phyloP scores from a whole-genome alignment of 2,888 invertebrate genomes.

The Lasioglossum pauxillum region DNA sequence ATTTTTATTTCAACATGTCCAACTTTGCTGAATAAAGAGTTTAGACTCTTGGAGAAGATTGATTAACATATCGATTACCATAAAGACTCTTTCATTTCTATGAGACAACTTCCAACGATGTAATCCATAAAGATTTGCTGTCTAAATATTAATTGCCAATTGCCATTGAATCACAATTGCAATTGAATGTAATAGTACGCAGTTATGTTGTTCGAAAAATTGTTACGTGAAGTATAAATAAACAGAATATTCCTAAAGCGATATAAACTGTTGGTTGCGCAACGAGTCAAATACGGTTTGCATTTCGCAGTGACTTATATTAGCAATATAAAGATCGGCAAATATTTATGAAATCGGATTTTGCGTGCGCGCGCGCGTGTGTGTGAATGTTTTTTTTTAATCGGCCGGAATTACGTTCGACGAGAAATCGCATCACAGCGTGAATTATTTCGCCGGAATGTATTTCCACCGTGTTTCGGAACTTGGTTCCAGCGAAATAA shows the following conservation, averaged over 20 bases:
- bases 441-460: conserved; percentile 5
- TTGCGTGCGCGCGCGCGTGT: neutral
- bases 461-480: neutral
- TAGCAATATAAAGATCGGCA: neutral
- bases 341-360: neutral
- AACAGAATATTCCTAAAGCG: neutral
- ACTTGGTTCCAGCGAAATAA: neutral
- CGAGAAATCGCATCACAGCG: neutral
- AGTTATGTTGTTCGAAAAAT: neutral
- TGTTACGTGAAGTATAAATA: neutral
- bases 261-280: neutral
- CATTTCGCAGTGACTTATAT: neutral
- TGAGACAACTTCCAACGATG: neutral
- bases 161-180: neutral
- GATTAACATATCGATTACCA: too few relatives aligned
- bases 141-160: neutral
- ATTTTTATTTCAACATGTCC: neutral
- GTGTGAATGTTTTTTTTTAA: neutral
- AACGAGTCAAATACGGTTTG: neutral
- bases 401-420: neutral
- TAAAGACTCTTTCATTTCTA: neutral
- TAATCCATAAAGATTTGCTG: neutral
- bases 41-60: neutral
- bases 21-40: neutral
- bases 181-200: neutral